A percentile compares a stretch with the other conserved stretches of the same genome.
These are phyloP conservation scores for Medauroidea extradentata DNA, from an alignment of 1,140 invertebrate species.

Conservation along the genomic window DNA sequence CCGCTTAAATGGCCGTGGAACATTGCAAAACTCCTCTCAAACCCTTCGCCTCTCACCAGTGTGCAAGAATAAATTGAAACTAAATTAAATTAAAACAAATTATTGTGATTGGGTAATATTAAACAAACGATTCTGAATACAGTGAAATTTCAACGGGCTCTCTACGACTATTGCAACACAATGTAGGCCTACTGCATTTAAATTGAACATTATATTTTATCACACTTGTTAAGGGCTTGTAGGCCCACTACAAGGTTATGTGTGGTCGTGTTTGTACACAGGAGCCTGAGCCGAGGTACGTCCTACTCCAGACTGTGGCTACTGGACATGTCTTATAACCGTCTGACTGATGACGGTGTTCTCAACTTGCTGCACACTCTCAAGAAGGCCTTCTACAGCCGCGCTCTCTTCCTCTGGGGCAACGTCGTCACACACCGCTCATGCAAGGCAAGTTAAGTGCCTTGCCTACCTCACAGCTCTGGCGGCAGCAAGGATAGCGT, in stretches of 20 bases:
- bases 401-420: constrained; percentile 51
- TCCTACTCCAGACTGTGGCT: constrained; percentile 50
- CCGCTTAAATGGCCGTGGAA: background rate
- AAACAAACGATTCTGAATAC: too few species aligned
- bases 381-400: constrained; percentile 47
- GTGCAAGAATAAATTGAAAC: too few species aligned
- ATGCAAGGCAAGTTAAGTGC: constrained; percentile 41
- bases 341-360: constrained; percentile 46
- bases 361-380: constrained; percentile 48
- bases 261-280: background rate
- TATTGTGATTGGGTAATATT: too few species aligned
- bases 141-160: too few species aligned
- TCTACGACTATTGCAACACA: background rate
- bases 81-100: too few species aligned
- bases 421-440: constrained; percentile 44
- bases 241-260: background rate
- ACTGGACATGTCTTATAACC: constrained; percentile 51
- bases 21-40: too few species aligned
- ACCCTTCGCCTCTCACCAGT: too few species aligned
- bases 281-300: constrained; percentile 43
- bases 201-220: background rate
- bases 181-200: background rate
- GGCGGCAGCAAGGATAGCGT: too few species aligned
- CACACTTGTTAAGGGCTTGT: background rate
- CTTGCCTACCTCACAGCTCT: too few species aligned